A percentile compares a stretch with the other conserved stretches of the same genome.
Evolutionary conservation across 2,888 invertebrate genomes (phyloP).

Genomic region (Mystacides longicornis): DNA sequence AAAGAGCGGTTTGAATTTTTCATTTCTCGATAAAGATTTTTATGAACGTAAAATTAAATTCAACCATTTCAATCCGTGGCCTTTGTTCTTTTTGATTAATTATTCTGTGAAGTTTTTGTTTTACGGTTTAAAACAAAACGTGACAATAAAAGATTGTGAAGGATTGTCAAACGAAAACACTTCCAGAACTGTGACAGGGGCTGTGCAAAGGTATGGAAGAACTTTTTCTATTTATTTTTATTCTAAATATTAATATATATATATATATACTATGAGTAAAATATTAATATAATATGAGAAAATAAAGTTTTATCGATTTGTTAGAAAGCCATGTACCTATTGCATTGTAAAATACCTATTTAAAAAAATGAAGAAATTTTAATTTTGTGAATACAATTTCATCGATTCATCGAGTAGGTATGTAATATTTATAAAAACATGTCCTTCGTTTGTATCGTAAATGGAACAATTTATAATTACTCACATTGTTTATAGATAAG

Average conservation of each 20-base stretch:
- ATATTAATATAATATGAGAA: no score
- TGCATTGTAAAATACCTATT: no score
- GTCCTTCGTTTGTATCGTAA: no score
- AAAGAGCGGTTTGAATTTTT: neutral
- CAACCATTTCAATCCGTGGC: neutral
- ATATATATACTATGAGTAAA: neutral
- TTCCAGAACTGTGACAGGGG: constrained; percentile 6
- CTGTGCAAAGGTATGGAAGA: constrained; percentile 12
- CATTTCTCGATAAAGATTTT: neutral
- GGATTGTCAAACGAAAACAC: constrained; percentile 1
- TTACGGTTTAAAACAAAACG: neutral
- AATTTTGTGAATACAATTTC: no score
- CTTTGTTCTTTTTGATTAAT: neutral
- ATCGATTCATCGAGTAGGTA: no score
- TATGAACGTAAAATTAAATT: neutral
- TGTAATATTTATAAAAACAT: no score
- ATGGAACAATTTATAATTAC: no score
- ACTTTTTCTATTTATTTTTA: neutral
- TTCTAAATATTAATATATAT: neutral
- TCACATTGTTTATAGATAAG: no score
- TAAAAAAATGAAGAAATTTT: no score
- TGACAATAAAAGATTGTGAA: constrained; percentile 11
- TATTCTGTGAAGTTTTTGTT: neutral
- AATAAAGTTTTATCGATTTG: no score
- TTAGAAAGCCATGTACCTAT: no score